Percentiles rank a stretch among this genome's conserved stretches.
These are phyloP conservation scores for Cheumatopsyche charites DNA, from an alignment of 1,140 invertebrate genomes.

Conservation along the genomic window DNA sequence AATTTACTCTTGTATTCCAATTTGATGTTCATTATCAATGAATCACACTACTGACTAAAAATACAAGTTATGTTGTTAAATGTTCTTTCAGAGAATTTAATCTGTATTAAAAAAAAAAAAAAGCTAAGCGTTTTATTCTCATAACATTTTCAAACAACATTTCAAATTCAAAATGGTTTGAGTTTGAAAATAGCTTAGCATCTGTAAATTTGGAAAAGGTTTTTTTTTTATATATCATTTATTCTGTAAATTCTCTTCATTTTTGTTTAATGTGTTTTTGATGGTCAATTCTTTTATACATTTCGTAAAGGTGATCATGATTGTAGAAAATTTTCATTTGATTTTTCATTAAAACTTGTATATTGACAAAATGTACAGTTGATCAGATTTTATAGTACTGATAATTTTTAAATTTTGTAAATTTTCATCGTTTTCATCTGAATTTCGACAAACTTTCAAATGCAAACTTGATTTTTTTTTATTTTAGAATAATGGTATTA, in stretches of 20 bases:
- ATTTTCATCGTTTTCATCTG: no score
- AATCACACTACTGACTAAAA: background rate
- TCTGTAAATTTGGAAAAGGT: background rate
- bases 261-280: no score
- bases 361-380: background rate
- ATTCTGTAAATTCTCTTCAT: no score
- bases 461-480: background rate
- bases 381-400: background rate
- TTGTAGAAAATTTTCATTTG: no score
- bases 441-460: background rate
- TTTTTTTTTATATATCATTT: background rate
- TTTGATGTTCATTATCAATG: background rate
- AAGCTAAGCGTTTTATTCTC: background rate
- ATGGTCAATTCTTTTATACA: no score
- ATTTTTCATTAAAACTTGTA: slow-evolving; percentile 7
- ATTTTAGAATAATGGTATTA: slow-evolving; percentile 11
- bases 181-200: slow-evolving; percentile 7
- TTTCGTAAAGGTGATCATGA: no score
- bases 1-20: background rate
- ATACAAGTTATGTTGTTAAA: slow-evolving; percentile 5
- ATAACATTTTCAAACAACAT: background rate
- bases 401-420: no score
- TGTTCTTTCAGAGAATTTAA: slow-evolving; percentile 15
- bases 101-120: background rate
- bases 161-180: background rate